Percentiles rank a stretch among this genome's conserved stretches.
Evolutionary conservation across 2,888 invertebrate genomes (phyloP).

Genomic region (Polylopha cassiicola): DNA sequence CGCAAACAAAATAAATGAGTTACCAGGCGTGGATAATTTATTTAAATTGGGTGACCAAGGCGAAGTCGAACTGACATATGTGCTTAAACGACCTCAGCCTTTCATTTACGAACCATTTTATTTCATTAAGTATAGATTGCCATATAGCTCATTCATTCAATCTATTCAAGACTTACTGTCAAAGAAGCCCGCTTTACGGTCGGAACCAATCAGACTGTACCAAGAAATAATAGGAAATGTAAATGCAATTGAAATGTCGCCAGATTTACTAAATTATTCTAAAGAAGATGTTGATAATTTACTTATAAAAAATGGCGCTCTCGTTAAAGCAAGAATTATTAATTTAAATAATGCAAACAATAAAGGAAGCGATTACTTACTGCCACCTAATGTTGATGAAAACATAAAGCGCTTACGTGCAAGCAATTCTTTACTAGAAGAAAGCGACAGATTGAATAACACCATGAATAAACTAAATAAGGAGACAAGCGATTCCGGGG

Average conservation of each 20-base stretch:
- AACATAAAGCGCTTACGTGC: too few species aligned
- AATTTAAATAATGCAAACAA: constrained; percentile 15
- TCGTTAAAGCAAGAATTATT: constrained; percentile 46
- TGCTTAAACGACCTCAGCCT: constrained; percentile 42
- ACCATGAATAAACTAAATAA: too few species aligned
- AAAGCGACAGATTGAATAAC: too few species aligned
- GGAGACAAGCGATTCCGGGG: too few species aligned
- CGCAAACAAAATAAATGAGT: too few species aligned
- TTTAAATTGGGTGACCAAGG: constrained; percentile 41
- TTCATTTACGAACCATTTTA: constrained; percentile 44
- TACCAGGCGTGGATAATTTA: constrained; percentile 34
- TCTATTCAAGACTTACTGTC: constrained; percentile 34
- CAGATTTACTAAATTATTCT: constrained; percentile 36
- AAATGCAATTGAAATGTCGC: constrained; percentile 40
- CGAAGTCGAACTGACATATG: constrained; percentile 52
- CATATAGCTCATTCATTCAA: constrained; percentile 39
- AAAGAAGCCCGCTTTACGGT: constrained; percentile 35
- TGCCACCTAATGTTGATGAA: too few species aligned
- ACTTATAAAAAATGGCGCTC: constrained; percentile 39
- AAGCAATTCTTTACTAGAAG: too few species aligned
- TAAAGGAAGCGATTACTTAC: too few species aligned
- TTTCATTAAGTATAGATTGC: constrained; percentile 54
- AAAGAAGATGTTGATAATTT: constrained; percentile 42
- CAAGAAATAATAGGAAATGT: constrained; percentile 39
- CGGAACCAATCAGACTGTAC: constrained; percentile 37